Conservation (phyloP, 2,888 invertebrate species). For the Nycteola revayana region DNA sequence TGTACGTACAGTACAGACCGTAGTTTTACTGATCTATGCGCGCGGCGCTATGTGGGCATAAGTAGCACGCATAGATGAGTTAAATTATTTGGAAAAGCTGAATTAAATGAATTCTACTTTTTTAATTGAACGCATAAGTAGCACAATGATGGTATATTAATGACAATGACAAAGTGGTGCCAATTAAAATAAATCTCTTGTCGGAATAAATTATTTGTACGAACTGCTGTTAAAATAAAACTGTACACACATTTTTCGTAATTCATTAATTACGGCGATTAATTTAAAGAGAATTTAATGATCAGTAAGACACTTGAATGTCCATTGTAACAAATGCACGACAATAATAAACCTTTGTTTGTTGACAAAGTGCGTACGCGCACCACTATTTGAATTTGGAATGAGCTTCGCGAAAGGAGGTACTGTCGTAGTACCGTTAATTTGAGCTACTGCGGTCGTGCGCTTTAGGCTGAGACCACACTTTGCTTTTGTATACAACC, state of each 20-base stretch:
- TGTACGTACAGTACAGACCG: conserved; percentile 20
- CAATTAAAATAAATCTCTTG: too few species aligned
- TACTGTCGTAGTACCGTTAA: conserved; percentile 64
- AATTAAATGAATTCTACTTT: too few species aligned
- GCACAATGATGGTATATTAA: too few species aligned
- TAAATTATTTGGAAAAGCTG: too few species aligned
- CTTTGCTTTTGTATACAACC: conserved; percentile 25
- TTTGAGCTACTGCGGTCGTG: conserved; percentile 56
- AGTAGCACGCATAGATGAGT: too few species aligned
- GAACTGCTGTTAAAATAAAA: conserved; percentile 3
- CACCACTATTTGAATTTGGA: conserved; percentile 60
- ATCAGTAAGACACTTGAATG: conserved; percentile 20
- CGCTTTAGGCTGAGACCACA: conserved; percentile 43
- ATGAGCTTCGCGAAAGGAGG: conserved; percentile 62
- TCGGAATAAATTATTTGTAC: conserved; percentile 10
- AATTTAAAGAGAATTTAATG: conserved; percentile 19
- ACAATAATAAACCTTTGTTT: conserved; percentile 45
- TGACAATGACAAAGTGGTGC: too few species aligned
- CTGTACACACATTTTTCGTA: background rate
- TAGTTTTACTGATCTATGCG: too few species aligned
- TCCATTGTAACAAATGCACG: conserved; percentile 20
- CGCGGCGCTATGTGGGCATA: too few species aligned
- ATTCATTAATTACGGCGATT: conserved; percentile 2
- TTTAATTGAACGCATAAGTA: too few species aligned
- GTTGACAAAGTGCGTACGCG: conserved; percentile 55